Conservation (phyloP, 2,113 vertebrate genomes). For the Pollimyrus isidori region DNA sequence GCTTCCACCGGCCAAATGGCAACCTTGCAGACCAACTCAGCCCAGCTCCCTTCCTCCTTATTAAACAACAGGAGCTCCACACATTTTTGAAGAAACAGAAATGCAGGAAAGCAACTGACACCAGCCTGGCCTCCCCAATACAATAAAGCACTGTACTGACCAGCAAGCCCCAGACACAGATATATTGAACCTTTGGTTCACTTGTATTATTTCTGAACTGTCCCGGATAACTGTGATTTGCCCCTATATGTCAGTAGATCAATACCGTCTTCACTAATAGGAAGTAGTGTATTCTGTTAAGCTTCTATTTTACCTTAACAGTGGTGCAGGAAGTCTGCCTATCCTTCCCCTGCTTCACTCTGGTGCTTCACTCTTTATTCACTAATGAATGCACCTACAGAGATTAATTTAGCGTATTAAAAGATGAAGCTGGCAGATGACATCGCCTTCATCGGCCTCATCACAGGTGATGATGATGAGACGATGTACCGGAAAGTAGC, state of each 20-base stretch:
- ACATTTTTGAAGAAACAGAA: not conserved
- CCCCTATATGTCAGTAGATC: not conserved
- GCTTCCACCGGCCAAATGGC: not conserved
- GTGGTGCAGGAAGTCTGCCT: not conserved
- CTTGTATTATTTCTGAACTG: not conserved
- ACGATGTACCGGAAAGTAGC: not conserved
- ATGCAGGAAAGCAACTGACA: not conserved
- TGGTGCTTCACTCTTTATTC: not conserved
- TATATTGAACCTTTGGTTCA: not conserved
- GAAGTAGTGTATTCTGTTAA: not conserved
- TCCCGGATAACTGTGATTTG: not conserved
- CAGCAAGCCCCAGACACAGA: not conserved
- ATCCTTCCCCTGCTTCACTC: not conserved
- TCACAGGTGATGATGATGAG: not conserved
- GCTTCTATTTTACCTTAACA: not conserved
- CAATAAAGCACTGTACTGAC: not conserved
- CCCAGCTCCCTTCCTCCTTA: not conserved
- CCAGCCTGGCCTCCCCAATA: not conserved
- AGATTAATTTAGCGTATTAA: not conserved
- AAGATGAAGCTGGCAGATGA: not conserved
- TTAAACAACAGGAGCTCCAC: not conserved
- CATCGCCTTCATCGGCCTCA: not conserved
- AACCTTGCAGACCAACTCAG: not conserved
- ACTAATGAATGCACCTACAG: not conserved
- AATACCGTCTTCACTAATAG: not conserved